Evolutionary conservation across 2,888 invertebrate genomes (phyloP).

Genomic region (Tenthredo distinguenda): DNA sequence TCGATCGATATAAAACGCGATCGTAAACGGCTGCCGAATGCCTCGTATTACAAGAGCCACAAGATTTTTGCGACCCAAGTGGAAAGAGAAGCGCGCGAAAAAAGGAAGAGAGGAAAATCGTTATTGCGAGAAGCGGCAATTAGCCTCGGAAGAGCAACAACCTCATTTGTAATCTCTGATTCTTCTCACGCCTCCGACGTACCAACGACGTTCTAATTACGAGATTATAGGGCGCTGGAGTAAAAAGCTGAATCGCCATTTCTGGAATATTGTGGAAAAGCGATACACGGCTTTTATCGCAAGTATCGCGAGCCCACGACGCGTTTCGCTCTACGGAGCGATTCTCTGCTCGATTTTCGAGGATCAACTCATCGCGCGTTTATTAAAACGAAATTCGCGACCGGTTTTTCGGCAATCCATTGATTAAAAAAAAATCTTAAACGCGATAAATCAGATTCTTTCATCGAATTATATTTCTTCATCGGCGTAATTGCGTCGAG

Average conservation of each 20-base stretch:
- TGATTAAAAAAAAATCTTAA: background rate
- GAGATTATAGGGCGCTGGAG: background rate
- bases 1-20: background rate
- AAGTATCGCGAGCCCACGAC: background rate
- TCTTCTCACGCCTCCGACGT: background rate
- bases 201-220: background rate
- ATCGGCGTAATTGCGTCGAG: background rate
- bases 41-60: constrained; percentile 11
- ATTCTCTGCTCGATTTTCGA: background rate
- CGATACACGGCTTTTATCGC: background rate
- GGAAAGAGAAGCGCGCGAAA: background rate
- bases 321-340: background rate
- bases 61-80: background rate
- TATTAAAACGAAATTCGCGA: background rate
- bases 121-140: background rate
- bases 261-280: background rate
- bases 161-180: background rate
- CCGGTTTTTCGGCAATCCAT: background rate
- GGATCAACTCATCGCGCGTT: background rate
- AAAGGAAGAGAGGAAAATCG: background rate
- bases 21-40: background rate
- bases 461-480: background rate
- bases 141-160: background rate
- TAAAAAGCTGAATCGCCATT: background rate
- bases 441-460: background rate